Percentiles rank a stretch among this genome's conserved stretches.
These are phyloP conservation scores for Dipus sagitta DNA, from an alignment of 2,797 vertebrate species.

Conservation along the genomic window DNA sequence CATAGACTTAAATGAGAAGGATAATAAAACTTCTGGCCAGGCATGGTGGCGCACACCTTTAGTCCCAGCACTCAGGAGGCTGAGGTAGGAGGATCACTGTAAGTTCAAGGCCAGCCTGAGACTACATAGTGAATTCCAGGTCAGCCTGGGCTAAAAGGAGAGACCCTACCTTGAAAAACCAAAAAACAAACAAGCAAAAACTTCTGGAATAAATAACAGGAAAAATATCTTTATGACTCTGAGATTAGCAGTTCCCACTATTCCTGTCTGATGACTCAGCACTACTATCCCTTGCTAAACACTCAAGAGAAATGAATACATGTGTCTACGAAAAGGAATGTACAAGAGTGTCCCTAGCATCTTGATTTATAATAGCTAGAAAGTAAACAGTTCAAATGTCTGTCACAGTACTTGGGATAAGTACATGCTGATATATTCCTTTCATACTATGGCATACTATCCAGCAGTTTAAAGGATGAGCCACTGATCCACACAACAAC, in stretches of 20 bases:
- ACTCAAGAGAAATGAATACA: conserved; percentile 29
- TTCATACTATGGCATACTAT: not conserved
- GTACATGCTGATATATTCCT: conserved; percentile 34
- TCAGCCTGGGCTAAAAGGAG: too few species aligned
- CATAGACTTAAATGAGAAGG: conserved; percentile 28
- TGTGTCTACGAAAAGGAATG: not conserved
- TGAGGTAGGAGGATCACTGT: too few species aligned
- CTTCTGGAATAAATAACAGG: not conserved
- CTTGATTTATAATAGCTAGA: conserved; percentile 46
- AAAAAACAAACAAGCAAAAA: too few species aligned
- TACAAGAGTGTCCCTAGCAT: not conserved
- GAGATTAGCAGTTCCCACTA: conserved; percentile 6
- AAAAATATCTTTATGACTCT: conserved; percentile 39
- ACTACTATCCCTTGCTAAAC: not conserved
- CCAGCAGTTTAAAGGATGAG: conserved; percentile 22
- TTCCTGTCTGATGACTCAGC: not conserved
- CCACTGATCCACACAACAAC: not conserved
- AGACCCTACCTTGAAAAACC: not conserved
- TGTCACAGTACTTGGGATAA: conserved; percentile 11
- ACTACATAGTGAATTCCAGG: too few species aligned
- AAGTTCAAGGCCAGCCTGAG: too few species aligned
- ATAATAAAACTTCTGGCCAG: conserved; percentile 14
- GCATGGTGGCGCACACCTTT: too few species aligned
- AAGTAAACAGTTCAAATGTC: conserved; percentile 24
- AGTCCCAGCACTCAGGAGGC: too few species aligned